Evolutionary conservation across 2,888 invertebrate species (phyloP).

Genomic region (Thecophora atra): DNA sequence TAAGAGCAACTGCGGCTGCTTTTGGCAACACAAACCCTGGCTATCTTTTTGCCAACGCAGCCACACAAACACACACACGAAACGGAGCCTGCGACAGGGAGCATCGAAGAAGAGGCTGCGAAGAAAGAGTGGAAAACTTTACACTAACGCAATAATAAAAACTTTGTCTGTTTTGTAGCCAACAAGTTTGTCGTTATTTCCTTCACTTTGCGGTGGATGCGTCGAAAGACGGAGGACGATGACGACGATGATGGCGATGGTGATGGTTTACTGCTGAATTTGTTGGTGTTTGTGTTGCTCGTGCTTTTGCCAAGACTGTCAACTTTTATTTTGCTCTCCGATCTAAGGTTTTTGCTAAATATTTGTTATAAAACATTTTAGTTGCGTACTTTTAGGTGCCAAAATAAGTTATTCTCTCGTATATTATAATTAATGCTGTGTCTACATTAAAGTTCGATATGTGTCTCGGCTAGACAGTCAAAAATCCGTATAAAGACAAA

Average conservation of each 20-base stretch:
- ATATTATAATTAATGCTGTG: not conserved
- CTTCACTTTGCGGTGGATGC: not conserved
- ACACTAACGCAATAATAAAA: conserved; percentile 16
- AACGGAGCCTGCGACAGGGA: too few relatives aligned
- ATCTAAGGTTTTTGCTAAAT: not conserved
- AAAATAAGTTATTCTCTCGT: not conserved
- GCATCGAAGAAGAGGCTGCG: not conserved
- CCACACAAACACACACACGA: too few relatives aligned
- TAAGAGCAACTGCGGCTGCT: not conserved
- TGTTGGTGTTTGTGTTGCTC: conserved; percentile 2
- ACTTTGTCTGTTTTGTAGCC: not conserved
- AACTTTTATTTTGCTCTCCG: not conserved
- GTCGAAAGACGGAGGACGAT: too few relatives aligned
- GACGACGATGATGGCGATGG: not conserved
- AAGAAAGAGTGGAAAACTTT: not conserved
- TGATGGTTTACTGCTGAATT: not conserved
- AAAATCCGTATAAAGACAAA: too few relatives aligned
- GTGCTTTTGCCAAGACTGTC: conserved; percentile 1
- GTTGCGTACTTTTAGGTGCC: not conserved
- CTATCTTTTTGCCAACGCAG: not conserved
- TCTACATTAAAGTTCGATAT: too few relatives aligned
- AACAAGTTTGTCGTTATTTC: not conserved
- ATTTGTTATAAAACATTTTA: not conserved
- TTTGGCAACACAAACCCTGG: not conserved
- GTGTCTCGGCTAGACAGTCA: too few relatives aligned